Percentiles rank a stretch among this genome's conserved stretches.
Conservation (phyloP, 2,888 invertebrate species). For the Crocallis elinguaria region DNA sequence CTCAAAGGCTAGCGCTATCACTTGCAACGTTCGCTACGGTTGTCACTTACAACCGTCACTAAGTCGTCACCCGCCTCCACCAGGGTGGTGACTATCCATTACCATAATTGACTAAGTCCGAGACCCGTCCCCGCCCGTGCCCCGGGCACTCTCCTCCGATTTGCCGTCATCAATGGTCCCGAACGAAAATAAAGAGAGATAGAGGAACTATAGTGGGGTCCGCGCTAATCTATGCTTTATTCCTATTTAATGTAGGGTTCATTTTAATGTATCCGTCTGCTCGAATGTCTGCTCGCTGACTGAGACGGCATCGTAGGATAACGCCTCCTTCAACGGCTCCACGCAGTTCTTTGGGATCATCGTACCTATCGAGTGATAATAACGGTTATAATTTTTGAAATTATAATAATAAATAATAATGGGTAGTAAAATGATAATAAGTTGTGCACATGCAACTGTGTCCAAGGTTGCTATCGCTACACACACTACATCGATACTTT, state of each 20-base stretch:
- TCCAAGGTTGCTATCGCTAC: no score
- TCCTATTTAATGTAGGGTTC: constrained; percentile 40
- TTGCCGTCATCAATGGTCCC: constrained; percentile 29
- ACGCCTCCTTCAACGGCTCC: constrained; percentile 89
- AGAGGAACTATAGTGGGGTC: constrained; percentile 48
- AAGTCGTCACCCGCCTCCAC: constrained; percentile 15
- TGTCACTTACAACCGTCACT: constrained; percentile 1
- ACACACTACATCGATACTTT: no score
- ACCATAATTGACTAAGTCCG: constrained; percentile 43
- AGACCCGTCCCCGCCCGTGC: constrained; percentile 24
- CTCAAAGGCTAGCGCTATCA: constrained; percentile 1
- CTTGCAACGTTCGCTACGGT: background rate
- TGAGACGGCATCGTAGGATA: constrained; percentile 93
- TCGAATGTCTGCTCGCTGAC: constrained; percentile 89
- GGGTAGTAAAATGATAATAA: no score
- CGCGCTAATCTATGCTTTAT: constrained; percentile 38
- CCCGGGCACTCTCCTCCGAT: constrained; percentile 8
- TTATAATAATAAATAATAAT: no score
- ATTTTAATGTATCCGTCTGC: constrained; percentile 61
- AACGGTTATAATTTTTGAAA: no score
- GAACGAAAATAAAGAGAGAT: constrained; percentile 43
- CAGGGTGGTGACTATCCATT: no score
- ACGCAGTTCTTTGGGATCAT: constrained; percentile 96
- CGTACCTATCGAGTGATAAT: constrained; percentile 77
- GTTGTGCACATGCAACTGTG: no score